Evolutionary conservation across 2,113 vertebrate species (phyloP), one percentile per base, ranked within the genome.

Genomic region (Natator depressus): DNA sequence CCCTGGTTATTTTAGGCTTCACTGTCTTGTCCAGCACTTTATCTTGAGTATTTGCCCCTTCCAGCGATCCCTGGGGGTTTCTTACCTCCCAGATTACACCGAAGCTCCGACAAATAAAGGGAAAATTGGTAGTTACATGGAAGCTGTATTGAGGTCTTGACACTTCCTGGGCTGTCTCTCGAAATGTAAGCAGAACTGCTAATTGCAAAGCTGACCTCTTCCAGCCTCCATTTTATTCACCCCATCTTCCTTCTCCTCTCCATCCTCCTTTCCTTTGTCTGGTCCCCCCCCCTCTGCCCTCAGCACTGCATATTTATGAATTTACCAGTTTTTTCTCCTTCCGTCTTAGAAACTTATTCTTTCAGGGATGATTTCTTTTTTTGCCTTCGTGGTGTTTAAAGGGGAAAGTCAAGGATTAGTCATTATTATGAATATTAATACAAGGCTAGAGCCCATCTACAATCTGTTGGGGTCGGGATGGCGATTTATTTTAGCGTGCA

Each of bases 151-250:
- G 97, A 97, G 97, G 97, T 98, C 97, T 96, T 97, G 97, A 97
- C 98, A 96, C 92, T 93, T 97, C 93, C 97, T 85, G 91, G 85
- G 95, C 96, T 93, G 93, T 95, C 95, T 96, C 94, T 97, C 65
- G 96, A 97, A 95, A 95, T 97, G 96, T 97, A 97, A 96, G 95
- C 97, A 95, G 93, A 91, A 90, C 95, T 85, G 94, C 97, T 97
- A 98, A 98, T 98, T 97, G 94, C 97, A 96, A 94, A 87, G 87
- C 95, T 97, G 97, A 97, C 95, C 97, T 97, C 97, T 96, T 94
- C 93, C 93, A 96, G 96, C 93, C 96, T 97, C 97, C 97, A 96
- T 96, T 65, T 98, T 96, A 96, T 93, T 96, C 93, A 88, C 91
- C 87, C 90, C 88, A 84, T 89, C 96, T 97, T 90, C 89, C 89